A percentile compares a stretch with the other conserved stretches of the same genome.
Conservation (phyloP, 1,140 invertebrate genomes). For the Ericerus pela region DNA sequence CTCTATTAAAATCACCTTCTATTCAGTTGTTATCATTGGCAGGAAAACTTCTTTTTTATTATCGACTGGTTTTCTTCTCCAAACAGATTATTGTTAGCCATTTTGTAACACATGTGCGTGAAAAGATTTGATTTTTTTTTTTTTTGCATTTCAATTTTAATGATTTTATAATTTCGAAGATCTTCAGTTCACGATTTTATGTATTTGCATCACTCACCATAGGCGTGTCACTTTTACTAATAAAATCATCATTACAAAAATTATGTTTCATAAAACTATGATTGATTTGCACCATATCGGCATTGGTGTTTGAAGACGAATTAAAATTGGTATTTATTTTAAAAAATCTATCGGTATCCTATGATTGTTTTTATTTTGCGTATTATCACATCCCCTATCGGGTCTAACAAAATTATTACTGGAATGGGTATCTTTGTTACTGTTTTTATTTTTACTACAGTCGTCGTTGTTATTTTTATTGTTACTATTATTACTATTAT, state of each 20-base stretch:
- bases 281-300: not conserved
- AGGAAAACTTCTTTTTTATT: too few species aligned
- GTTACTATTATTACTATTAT: not conserved
- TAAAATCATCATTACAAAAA: slow-evolving; percentile 3
- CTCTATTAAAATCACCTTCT: too few species aligned
- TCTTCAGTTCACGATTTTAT: too few species aligned
- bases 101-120: too few species aligned
- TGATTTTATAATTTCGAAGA: too few species aligned
- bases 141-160: too few species aligned
- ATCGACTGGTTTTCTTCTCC: too few species aligned
- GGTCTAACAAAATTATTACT: too few species aligned
- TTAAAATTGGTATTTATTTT: not conserved
- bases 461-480: not conserved
- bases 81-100: too few species aligned
- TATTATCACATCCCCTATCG: slow-evolving; percentile 2
- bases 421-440: not conserved
- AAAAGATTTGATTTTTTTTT: too few species aligned
- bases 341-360: not conserved
- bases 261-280: not conserved
- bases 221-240: slow-evolving; percentile 6
- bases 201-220: too few species aligned
- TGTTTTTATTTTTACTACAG: not conserved
- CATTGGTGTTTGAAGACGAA: not conserved
- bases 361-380: not conserved
- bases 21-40: too few species aligned